Percentiles rank a stretch among this genome's conserved stretches.
Conservation (phyloP, 2,888 invertebrate genomes). For the Omphaloscelis lunosa region DNA sequence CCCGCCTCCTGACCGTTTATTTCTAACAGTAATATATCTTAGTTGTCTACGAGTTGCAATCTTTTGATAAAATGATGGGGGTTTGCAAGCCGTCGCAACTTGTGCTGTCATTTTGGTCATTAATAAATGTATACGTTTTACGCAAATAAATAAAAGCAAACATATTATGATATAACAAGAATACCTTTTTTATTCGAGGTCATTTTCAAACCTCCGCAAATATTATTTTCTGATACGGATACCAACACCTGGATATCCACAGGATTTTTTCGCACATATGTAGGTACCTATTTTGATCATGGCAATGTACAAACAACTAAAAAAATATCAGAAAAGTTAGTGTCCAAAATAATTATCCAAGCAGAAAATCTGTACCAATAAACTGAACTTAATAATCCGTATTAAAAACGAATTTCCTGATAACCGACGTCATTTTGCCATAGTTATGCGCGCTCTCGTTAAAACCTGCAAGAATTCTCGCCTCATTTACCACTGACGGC, state of each 20-base stretch:
- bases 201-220: background rate
- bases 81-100: background rate
- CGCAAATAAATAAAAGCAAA: background rate
- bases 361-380: constrained; percentile 35
- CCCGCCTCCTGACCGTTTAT: too few species aligned
- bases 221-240: background rate
- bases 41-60: constrained; percentile 40
- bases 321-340: background rate
- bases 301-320: constrained; percentile 6
- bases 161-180: background rate
- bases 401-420: constrained; percentile 58
- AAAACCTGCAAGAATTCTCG: constrained; percentile 66
- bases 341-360: constrained; percentile 18
- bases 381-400: constrained; percentile 48
- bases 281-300: background rate
- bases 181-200: background rate
- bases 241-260: background rate
- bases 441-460: constrained; percentile 66
- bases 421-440: constrained; percentile 59
- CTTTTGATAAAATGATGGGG: constrained; percentile 32
- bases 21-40: too few species aligned
- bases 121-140: background rate
- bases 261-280: background rate
- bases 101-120: background rate
- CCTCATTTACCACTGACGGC: constrained; percentile 62